Evolutionary conservation across 2,113 vertebrate species (phyloP).

Genomic region (Raphicerus campestris): DNA sequence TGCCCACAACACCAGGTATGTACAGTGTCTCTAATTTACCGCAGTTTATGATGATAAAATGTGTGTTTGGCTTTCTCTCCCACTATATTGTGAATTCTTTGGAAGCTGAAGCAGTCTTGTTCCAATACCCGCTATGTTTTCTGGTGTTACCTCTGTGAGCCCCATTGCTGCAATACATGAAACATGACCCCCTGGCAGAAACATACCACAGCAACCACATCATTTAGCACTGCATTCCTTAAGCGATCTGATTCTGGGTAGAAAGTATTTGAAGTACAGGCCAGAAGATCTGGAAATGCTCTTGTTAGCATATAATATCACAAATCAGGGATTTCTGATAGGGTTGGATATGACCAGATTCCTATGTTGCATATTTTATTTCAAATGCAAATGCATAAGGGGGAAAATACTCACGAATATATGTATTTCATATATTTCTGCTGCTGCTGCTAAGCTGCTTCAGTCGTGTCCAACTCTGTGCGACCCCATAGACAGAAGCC

Average conservation of each 20-base stretch:
- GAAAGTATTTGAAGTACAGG: background rate
- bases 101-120: background rate
- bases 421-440: background rate
- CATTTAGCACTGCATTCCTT: background rate
- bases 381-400: background rate
- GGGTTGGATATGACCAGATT: background rate
- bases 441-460: too few relatives aligned
- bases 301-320: background rate
- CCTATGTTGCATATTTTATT: background rate
- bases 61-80: background rate
- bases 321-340: background rate
- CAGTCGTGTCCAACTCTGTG: too few relatives aligned
- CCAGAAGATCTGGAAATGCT: slow-evolving; percentile 30
- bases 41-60: background rate
- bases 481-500: rapidly evolving
- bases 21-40: background rate
- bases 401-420: background rate
- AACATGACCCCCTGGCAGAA: background rate
- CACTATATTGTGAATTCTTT: background rate
- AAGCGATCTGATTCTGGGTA: background rate
- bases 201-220: background rate
- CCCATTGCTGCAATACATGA: background rate
- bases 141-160: background rate
- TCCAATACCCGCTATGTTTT: background rate
- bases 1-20: background rate